Base-by-base conservation (phyloP, 2,113 vertebrate genomes). In the Nicator chloris region DNA sequence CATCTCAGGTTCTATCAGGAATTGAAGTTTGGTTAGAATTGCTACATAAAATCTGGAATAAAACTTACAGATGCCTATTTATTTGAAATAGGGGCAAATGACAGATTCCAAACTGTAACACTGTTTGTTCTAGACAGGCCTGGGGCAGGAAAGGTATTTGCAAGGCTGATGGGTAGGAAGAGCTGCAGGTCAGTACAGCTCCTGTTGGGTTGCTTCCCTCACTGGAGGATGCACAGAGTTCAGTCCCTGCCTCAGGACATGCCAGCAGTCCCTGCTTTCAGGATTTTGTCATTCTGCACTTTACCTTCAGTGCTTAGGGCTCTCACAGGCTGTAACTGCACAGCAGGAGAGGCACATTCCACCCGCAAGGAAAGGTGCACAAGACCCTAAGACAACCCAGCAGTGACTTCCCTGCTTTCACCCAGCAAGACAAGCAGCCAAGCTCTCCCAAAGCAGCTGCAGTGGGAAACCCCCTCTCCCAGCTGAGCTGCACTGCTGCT, bases 361-460 rank as follows among this genome's bases (percentile, higher is more conserved):
- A 76, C 13, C 27, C 26, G 5, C 12, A 49, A 49, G 28, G 6
- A 54, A 60, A 69, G n/a, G 64, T 5, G 45, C 27, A 44, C 27
- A 47, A 60, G 60, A 11, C 44, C 3, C 0, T 31, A 10, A 33
- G 21, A 33, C 49, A 40, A 40, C 31, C 24, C 8, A 4, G 31
- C 0, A 47, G 51, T 6, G 1, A 61, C 17, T 19, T 49, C 27
- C 21, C 40, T 1, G 1, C 59, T 81, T 82, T 68, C 20, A 44
- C 21, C 15, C 6, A 23, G 61, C 0, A 0, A 69, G 40, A 79
- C 0, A 1, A 51, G 16, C 16, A 59, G 35, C 35, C 11, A 3
- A 66, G 1, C 51, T 15, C 66, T 73, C 80, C 76, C 51, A 63
- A 24, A 20, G 12, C 33, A 61, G 28, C 33, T n/a, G 15, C 33